A percentile compares a stretch with the other conserved stretches of the same genome.
These are phyloP conservation scores for Corythornis leucogaster DNA, from an alignment of 2,797 vertebrate genomes.

Conservation along the genomic window DNA sequence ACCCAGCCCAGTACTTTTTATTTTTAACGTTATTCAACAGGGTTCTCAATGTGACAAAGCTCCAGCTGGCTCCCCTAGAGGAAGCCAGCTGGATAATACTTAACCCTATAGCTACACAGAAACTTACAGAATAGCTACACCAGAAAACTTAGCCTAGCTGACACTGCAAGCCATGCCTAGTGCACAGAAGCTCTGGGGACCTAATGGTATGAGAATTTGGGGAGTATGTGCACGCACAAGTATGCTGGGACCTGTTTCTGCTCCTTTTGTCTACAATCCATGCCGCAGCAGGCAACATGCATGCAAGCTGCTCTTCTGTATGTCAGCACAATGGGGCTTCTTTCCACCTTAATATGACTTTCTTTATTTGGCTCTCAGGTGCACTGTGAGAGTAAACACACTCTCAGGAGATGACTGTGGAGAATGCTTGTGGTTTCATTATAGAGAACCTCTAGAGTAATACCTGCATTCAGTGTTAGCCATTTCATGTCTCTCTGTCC, in stretches of 20 bases:
- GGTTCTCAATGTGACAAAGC: not conserved
- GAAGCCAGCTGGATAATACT: not conserved
- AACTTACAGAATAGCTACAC: not conserved
- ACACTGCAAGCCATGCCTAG: not conserved
- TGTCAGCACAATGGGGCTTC: not conserved
- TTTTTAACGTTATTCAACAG: not conserved
- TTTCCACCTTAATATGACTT: not conserved
- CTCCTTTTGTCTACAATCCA: not conserved
- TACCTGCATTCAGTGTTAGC: not conserved
- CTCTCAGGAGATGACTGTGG: not conserved
- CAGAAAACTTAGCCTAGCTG: not conserved
- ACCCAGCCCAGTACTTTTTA: not conserved
- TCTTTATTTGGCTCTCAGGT: not conserved
- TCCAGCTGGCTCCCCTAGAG: not conserved
- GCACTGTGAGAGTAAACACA: not conserved
- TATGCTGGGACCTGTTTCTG: not conserved
- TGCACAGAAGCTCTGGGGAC: not conserved
- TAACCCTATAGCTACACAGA: not conserved
- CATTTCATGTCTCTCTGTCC: not conserved
- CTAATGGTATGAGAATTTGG: not conserved
- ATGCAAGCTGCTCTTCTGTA: not conserved
- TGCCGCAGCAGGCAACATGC: rapidly evolving
- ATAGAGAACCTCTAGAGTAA: not conserved
- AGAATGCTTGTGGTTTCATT: not conserved
- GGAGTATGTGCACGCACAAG: not conserved